Evolutionary conservation across 2,888 invertebrate genomes (phyloP), one percentile per base, ranked within the genome.

Genomic region (Cataglyphis albicans): DNA sequence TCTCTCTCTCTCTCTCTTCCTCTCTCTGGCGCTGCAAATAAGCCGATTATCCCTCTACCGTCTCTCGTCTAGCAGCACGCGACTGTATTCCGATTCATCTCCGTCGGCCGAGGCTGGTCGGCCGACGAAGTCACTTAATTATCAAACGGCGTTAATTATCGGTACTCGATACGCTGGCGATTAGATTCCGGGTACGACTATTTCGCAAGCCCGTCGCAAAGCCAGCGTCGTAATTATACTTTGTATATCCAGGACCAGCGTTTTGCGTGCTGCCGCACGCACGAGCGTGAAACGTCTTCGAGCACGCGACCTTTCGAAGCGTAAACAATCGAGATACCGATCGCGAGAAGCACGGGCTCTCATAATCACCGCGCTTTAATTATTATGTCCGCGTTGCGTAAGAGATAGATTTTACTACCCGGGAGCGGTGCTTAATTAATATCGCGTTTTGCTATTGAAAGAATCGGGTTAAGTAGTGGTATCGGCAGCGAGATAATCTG

Each of bases 41-140:
- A 88, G 89, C 89, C 88, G 88, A 88, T 89, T 88, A 88, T 88
- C 78, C 86, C 83, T 89, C 80, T 67, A 68, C 57, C 38, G 55
- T 55, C 76, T 78, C 76, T 68, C 32, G 41, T 25, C 25, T 68
- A 78, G 32, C 76, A 57, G 57, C 76, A 57, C 70, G 76, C 70
- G 76, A 78, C 68, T 57, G 57, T 38, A 38, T 68, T 76, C 55
- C 41, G 76, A 67, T 68, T 78, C 76, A 78, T 68, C 68, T 78
- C 76, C 57, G 57, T 68, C 41, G 41, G 9, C 15, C 76, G 76
- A n/a, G n/a, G 15, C 52, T 38, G 68, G 35, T 29, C 41, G 15
- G 41, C 18, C 57, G 59, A 57, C 65, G 76, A 38, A 65, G 32
- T 55, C 64, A 67, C 80, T 80, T 83, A 83, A 83, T 84, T 64